Evolutionary conservation across 2,797 vertebrate genomes (phyloP), one percentile per base, ranked within the genome.

Genomic region (Sylvilagus floridanus): DNA sequence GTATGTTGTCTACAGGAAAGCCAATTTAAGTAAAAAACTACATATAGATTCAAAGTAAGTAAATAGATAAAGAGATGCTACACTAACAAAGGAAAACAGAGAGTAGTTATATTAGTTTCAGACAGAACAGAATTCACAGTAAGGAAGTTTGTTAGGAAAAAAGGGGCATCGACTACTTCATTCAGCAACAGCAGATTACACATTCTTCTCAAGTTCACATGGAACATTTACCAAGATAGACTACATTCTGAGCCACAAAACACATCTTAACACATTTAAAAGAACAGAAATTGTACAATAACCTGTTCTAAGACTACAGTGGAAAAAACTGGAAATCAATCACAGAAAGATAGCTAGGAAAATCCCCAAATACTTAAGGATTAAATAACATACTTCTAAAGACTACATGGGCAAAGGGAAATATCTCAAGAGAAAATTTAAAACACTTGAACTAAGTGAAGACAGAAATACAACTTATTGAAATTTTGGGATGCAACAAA

Each of bases 371-470:
- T 68, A 79, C 14, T 89, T 86, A 35, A 66, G 69, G 68, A 47
- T 68, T 76, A 72, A 91, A 42, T 26, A n/a, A 78, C n/a, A 84
- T 42, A n/a, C 42, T 91, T 84, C 75, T 76, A 95, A 63, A 11
- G 14, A 78, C 54, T 11, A n/a, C 32, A 69, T 9, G 24, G 22
- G 21, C 91, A 84, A 88, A 85, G 47, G 24, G 84, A 85, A 89
- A 84, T 50, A 94, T 54, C 63, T 71, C 63, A 50, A 85, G 32
- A 85, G 65, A 94, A 86, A n/a, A 52, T 78, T 75, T 47, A 73
- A 91, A 82, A 72, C 83, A 85, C 50, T 71, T 87, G 10, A 84
- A 77, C 26, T 85, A 93, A 78, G 30, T 66, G 73, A 93, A 68
- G 65, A 65, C 75, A 19, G 82, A 88, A 82, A 63, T 65, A 35